Evolutionary conservation across 23 tunicate genomes (phyloP).

Genomic region (Halocynthia roretzi): DNA sequence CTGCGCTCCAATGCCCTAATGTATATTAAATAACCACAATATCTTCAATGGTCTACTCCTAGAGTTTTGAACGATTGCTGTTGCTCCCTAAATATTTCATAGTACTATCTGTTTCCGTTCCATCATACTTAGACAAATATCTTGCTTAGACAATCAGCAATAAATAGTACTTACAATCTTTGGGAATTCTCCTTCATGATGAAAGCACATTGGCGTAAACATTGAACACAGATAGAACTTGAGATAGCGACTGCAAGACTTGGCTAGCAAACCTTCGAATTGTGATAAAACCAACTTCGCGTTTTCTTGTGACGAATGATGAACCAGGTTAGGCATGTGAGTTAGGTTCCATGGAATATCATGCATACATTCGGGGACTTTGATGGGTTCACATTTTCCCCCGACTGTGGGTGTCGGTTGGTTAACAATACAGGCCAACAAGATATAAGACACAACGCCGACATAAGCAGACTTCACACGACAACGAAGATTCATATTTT

Average conservation of each 20-base stretch:
- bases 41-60: no score
- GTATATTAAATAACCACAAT: no score
- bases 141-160: no score
- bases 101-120: no score
- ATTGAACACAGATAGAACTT: slow-evolving; percentile 22
- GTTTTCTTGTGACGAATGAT: slow-evolving; percentile 26
- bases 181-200: slow-evolving; percentile 18
- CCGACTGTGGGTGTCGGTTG: not conserved
- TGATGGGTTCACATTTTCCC: slow-evolving; percentile 15
- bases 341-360: slow-evolving; percentile 21
- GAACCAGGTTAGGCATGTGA: slow-evolving; percentile 24
- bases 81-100: no score
- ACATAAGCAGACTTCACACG: no score
- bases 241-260: not conserved
- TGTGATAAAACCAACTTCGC: slow-evolving; percentile 17
- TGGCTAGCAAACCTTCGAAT: slow-evolving; percentile 4
- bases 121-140: no score
- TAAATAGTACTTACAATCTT: slow-evolving; percentile 1
- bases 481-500: no score
- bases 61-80: no score
- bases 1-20: no score
- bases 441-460: no score
- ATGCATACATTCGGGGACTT: not conserved
- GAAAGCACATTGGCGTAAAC: slow-evolving; percentile 32
- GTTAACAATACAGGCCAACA: no score